Evolutionary conservation across 2,888 invertebrate species (phyloP).

Genomic region (Clunio marinus): DNA sequence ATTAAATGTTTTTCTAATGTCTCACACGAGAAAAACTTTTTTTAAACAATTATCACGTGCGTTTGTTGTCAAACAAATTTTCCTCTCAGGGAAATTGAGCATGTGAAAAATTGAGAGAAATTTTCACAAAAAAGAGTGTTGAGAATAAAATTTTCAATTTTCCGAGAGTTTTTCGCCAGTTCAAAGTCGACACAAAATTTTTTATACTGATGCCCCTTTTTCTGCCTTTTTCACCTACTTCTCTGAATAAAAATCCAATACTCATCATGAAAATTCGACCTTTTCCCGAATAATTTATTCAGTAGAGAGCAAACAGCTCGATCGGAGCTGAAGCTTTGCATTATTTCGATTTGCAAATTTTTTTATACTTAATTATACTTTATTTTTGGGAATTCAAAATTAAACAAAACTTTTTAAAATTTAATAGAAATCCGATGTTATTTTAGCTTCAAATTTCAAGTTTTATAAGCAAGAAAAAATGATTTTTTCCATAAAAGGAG

Average conservation of each 20-base stretch:
- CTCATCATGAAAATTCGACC: too few species aligned
- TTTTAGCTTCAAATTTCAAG: neutral
- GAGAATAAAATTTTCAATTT: neutral
- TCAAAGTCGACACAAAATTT: neutral
- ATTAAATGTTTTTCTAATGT: too few species aligned
- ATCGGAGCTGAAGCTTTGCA: neutral
- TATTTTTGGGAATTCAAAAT: neutral
- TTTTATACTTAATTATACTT: neutral
- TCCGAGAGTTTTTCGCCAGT: neutral
- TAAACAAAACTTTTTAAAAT: neutral
- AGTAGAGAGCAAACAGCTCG: neutral
- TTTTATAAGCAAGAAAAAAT: conserved; percentile 5
- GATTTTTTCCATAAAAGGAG: conserved; percentile 28
- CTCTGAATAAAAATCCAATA: too few species aligned
- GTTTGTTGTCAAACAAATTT: conserved; percentile 3
- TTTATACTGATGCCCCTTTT: neutral
- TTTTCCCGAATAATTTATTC: too few species aligned
- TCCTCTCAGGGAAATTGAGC: neutral
- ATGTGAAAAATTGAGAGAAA: neutral
- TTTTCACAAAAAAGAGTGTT: neutral
- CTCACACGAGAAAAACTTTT: neutral
- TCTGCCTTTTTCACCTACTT: too few species aligned
- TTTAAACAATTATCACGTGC: neutral
- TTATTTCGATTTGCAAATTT: neutral
- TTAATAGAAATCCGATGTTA: neutral